A percentile compares a stretch with the other conserved stretches of the same genome.
phyloP scores from a whole-genome alignment of 53 echinoderm and acorn worm species.

The Mesocentrotus franciscanus region DNA sequence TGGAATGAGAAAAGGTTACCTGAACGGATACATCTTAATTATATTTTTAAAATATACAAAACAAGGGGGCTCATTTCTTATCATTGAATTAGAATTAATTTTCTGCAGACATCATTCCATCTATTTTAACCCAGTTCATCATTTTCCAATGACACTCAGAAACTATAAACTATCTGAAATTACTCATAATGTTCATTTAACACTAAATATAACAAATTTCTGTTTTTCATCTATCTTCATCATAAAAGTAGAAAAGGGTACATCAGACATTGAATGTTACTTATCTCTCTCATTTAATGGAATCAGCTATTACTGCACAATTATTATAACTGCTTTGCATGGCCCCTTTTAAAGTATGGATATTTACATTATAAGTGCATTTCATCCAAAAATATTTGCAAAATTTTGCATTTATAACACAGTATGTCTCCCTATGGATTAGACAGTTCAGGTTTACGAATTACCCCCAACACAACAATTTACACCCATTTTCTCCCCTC shows the following conservation, averaged over 20 bases:
- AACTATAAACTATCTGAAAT: too few species aligned
- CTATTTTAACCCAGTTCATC: too few species aligned
- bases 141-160: too few species aligned
- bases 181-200: too few species aligned
- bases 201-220: too few species aligned
- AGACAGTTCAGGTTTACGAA: not conserved
- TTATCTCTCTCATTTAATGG: not conserved
- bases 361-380: not conserved
- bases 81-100: too few species aligned
- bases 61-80: too few species aligned
- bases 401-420: not conserved
- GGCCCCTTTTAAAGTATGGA: not conserved
- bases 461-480: constrained; percentile 29
- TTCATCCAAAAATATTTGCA: not conserved
- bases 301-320: not conserved
- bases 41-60: too few species aligned
- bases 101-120: too few species aligned
- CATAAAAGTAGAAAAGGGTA: not conserved
- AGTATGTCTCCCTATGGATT: not conserved
- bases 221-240: not conserved
- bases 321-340: not conserved
- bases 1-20: too few species aligned
- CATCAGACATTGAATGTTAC: not conserved
- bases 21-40: too few species aligned
- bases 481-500: not conserved